Evolutionary conservation across 2,888 invertebrate species (phyloP).

Genomic region (Neuroscelio doddi): DNA sequence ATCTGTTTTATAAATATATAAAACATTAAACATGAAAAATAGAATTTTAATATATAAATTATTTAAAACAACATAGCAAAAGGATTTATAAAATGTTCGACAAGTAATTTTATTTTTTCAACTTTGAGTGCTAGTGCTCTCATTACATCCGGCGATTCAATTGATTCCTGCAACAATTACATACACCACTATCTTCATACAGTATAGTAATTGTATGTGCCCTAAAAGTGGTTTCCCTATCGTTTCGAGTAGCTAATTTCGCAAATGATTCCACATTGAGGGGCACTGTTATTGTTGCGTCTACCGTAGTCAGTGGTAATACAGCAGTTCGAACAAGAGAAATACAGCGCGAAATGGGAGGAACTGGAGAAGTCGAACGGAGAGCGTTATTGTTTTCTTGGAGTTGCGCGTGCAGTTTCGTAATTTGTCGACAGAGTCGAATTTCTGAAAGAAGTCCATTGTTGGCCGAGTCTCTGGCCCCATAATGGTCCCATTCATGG

Average conservation of each 20-base stretch:
- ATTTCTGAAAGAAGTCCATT: conserved; percentile 64
- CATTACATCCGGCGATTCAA: no score
- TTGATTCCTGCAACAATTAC: no score
- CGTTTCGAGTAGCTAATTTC: conserved; percentile 3
- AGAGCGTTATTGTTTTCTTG: conserved; percentile 56
- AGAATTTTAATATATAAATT: no score
- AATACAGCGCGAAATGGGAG: not conserved
- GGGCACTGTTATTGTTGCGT: conserved; percentile 47
- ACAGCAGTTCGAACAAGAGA: not conserved
- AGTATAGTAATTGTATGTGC: no score
- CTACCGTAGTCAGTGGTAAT: conserved; percentile 18
- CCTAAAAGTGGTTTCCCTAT: no score
- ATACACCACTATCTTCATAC: no score
- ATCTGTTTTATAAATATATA: no score
- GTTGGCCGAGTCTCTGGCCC: conserved; percentile 47
- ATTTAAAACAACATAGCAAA: no score
- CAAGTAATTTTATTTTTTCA: no score
- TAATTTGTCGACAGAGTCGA: conserved; percentile 62
- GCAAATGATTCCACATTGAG: not conserved
- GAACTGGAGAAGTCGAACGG: conserved; percentile 6
- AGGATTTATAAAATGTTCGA: no score
- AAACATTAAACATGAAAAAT: no score
- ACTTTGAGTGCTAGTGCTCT: no score
- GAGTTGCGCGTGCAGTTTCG: conserved; percentile 50
- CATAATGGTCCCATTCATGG: conserved; percentile 64